phyloP scores from a whole-genome alignment of 2,888 invertebrate genomes.

The Eupithecia subumbrata region DNA sequence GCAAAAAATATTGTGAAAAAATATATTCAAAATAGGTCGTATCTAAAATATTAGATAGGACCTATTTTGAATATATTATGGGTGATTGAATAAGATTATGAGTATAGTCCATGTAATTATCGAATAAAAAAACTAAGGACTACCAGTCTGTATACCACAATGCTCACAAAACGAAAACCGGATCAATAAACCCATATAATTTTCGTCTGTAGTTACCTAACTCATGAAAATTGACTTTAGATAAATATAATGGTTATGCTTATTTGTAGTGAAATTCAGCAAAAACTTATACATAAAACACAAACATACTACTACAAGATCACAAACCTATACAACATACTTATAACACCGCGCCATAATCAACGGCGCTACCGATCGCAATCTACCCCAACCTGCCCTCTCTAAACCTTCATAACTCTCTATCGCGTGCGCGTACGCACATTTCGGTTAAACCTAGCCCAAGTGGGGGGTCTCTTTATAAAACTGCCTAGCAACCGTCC shows the following conservation, averaged over 20 bases:
- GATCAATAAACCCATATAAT: no score
- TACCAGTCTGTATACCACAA: no score
- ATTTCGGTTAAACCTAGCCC: conserved; percentile 57
- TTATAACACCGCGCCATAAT: neutral
- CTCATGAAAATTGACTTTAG: no score
- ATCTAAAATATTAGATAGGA: neutral
- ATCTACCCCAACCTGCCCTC: conserved; percentile 45
- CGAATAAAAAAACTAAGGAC: no score
- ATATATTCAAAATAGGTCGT: no score
- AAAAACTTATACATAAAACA: neutral
- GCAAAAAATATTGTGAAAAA: neutral
- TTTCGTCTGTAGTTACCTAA: no score
- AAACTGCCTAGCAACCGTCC: conserved; percentile 70
- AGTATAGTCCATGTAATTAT: no score
- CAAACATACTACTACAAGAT: neutral
- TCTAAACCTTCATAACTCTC: conserved; percentile 58
- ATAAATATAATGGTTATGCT: no score
- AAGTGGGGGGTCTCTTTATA: conserved; percentile 75
- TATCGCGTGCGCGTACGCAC: conserved; percentile 56
- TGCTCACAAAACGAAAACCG: no score
- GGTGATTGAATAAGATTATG: no score
- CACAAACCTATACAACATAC: neutral
- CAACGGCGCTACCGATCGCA: conserved; percentile 1
- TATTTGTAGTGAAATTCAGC: neutral
- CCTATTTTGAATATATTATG: no score